Conservation (phyloP, 2,888 invertebrate genomes). For the Odontomyia ornata region DNA sequence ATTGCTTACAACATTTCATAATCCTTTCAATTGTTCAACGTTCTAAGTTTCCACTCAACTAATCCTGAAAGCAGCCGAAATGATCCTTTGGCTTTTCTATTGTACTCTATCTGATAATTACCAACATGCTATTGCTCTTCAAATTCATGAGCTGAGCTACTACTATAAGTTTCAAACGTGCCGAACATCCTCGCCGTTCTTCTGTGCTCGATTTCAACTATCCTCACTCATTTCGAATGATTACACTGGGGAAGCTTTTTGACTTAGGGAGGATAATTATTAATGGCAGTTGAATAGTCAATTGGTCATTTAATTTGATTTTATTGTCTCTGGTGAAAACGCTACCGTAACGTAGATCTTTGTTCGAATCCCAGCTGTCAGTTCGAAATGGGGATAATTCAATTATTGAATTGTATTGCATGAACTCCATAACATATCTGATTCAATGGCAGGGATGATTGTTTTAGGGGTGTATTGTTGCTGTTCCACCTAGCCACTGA, state of each 20-base stretch:
- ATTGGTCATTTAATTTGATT: conserved; percentile 12
- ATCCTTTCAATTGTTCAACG: no score
- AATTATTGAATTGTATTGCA: neutral
- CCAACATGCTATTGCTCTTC: neutral
- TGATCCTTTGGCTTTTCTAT: neutral
- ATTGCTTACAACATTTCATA: no score
- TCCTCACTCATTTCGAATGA: neutral
- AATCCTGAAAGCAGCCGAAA: neutral
- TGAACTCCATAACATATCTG: no score
- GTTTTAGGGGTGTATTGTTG: no score
- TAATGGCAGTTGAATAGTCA: neutral
- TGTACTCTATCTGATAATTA: neutral
- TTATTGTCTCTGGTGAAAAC: conserved; percentile 5
- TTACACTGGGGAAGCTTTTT: conserved; percentile 9
- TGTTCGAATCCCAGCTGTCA: conserved; percentile 1
- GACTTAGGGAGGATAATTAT: conserved; percentile 10
- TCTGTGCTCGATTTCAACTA: no score
- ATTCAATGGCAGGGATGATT: no score
- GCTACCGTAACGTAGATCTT: no score
- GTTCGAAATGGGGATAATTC: neutral
- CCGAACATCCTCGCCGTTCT: no score
- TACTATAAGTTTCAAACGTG: no score
- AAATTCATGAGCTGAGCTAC: neutral
- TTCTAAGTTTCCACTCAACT: neutral
- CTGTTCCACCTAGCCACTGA: no score